Evolutionary conservation across 2,888 invertebrate species (phyloP).

Genomic region (Therioaphis trifolii): DNA sequence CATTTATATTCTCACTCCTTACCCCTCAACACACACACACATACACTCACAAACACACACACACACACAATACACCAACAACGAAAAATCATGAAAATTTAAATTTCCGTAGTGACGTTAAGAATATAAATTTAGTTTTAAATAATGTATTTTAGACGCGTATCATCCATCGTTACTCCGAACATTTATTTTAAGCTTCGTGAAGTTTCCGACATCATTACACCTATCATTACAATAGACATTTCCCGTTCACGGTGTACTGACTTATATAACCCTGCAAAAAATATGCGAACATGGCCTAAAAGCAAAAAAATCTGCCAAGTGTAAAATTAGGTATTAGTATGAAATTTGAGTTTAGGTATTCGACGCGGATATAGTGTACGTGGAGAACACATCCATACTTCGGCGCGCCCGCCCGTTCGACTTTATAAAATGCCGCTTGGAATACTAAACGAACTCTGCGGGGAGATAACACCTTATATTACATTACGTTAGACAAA

Average conservation of each 20-base stretch:
- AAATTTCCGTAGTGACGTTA: background rate
- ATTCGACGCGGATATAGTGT: background rate
- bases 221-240: background rate
- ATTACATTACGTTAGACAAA: conserved; percentile 49
- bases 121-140: conserved; percentile 22
- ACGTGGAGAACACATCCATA: conserved; percentile 21
- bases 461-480: conserved; percentile 42
- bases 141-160: conserved; percentile 24
- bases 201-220: background rate
- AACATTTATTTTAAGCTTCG: background rate
- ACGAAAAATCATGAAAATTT: conserved; percentile 5
- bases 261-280: background rate
- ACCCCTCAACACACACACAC: no score
- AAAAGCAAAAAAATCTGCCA: background rate
- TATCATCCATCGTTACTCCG: background rate
- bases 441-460: conserved; percentile 58
- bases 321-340: conserved; percentile 43
- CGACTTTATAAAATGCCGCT: conserved; percentile 31
- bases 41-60: no score
- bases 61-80: no score
- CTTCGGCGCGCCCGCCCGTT: background rate
- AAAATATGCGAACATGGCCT: conserved; percentile 18
- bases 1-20: no score
- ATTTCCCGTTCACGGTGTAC: background rate
- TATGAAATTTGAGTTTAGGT: conserved; percentile 3